Evolutionary conservation across 2,888 invertebrate species (phyloP), one percentile per base, ranked within the genome.

Genomic region (Drosophila stalkeri): DNA sequence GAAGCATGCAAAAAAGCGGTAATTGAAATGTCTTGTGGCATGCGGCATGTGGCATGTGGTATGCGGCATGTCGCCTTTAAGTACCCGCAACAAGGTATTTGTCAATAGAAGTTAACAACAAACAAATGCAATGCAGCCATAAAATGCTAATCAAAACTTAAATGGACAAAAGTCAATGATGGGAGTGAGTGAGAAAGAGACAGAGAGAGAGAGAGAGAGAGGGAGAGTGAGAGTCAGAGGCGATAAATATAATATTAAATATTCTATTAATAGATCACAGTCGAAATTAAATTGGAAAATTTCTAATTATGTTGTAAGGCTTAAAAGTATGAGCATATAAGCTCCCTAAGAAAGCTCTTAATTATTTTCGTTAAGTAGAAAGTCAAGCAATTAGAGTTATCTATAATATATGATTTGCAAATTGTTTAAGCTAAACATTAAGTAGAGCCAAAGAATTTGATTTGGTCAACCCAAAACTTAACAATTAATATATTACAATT

Each of bases 31-130:
- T 47, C 37, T 31, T 33, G 35, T 51, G 56, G 59, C 52, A 54
- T 54, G 55, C 49, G 68, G 56, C 35, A 49, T 37, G 31, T 44
- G 70, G 46, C 56, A 63, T 46, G 27, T 7, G 55, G 56, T 18
- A 56, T 41, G 43, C 43, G 49, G 67, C 80, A 69, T 69, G 70
- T 61, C 72, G 62, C 46, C 46, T 37, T 23, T 46, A 46, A 59
- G 20, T 37, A 35, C 11, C 31, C 44, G 41, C 54, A 61, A 49
- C 37, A 59, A 75, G 49, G 49, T 51, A 71, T 60, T 75, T 65
- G 39, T 66, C 72, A 66, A 69, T 63, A 43, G 43, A 20, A 47
- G 43, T 54, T 49, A 31, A 47, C 31, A 31, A 39, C 14, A 39
- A 20, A 16, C 44, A 51, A 44, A n/a, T 33, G 46, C 44, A 20